A percentile compares a stretch with the other conserved stretches of the same genome.
Conservation (phyloP, 2,797 vertebrate genomes). For the Ctenochaetus hawaiiensis region DNA sequence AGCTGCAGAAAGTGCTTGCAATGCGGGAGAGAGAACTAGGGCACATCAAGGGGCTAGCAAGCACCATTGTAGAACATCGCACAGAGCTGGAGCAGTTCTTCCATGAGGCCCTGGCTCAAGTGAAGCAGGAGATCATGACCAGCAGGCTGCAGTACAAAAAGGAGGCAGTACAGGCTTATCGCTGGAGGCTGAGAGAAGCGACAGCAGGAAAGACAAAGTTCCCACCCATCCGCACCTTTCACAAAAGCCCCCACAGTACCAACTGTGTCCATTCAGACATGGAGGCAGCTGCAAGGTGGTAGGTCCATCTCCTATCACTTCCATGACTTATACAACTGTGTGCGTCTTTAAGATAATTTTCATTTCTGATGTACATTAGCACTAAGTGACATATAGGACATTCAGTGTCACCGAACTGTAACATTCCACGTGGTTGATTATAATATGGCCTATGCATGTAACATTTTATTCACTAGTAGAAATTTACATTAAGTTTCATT, state of each 20-base stretch:
- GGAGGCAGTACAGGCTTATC: conserved; percentile 84
- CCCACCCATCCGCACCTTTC: conserved; percentile 88
- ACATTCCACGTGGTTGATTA: conserved; percentile 10
- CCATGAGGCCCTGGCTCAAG: conserved; percentile 87
- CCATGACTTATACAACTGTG: conserved; percentile 8
- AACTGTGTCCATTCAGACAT: conserved; percentile 88
- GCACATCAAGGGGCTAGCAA: conserved; percentile 85
- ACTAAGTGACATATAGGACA: conserved; percentile 1
- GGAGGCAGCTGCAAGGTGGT: conserved; percentile 87
- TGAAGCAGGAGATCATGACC: conserved; percentile 86
- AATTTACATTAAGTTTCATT: neutral
- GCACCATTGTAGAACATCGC: conserved; percentile 86
- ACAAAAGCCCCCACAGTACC: conserved; percentile 87
- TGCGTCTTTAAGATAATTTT: conserved; percentile 40
- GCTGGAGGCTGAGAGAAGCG: conserved; percentile 84
- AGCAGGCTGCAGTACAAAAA: conserved; percentile 85
- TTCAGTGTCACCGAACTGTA: conserved; percentile 16
- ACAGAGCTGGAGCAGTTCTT: conserved; percentile 91
- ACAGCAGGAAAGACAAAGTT: conserved; percentile 84
- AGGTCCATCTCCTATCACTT: conserved; percentile 52
- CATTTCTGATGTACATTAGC: conserved; percentile 30
- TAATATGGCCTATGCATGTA: neutral
- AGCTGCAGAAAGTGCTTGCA: conserved; percentile 85
- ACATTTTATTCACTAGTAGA: neutral
- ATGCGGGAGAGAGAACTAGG: conserved; percentile 88